Evolutionary conservation across 2,888 invertebrate species (phyloP), one percentile per base, ranked within the genome.

Genomic region (Hyposoter dolosus): DNA sequence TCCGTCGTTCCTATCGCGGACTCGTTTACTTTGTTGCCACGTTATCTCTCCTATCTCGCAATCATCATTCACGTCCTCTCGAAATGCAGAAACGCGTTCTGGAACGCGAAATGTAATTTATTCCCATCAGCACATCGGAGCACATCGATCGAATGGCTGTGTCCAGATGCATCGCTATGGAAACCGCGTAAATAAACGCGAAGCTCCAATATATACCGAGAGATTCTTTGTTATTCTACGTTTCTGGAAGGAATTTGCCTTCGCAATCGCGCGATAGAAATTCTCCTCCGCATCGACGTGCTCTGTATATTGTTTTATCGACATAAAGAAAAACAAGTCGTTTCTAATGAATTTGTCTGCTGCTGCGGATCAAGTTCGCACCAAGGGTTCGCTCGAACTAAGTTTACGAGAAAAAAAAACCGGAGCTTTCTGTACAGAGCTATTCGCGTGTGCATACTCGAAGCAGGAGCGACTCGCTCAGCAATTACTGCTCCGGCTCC

Each of bases 401-500:
- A 4, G 1, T 32, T 32, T n/a, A n/a, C n/a, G n/a, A n/a, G n/a
- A n/a, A n/a, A 3, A 32, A 3, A 32, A 1, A 1, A 1, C 32
- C 32, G 3, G 4, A 32, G 32, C 32, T 32, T 32, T 32, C 32
- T 32, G 32, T 32, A 32, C 32, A 32, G 32, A 32, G 1, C n/a
- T n/a, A n/a, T n/a, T n/a, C n/a, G n/a, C n/a, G 15, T 23, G 32
- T 71, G 28, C 32, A 71, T 19, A 45, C 69, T 45, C 23, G 65
- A 35, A 63, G 28, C 43, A 72, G 78, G 35, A 47, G 17, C 68
- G 47, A 75, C 32, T 32, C 72, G 66, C 68, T 45, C 68, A 60
- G 74, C 74, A 79, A 83, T 83, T 83, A 83, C 72, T n/a, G n/a
- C n/a, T n/a, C n/a, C 68, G 60, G 74, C 74, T 78, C 79, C 60